Percentiles rank a stretch among this genome's conserved stretches.
Conservation (phyloP, 2,888 invertebrate genomes). For the Dolichomitus sp. region DNA sequence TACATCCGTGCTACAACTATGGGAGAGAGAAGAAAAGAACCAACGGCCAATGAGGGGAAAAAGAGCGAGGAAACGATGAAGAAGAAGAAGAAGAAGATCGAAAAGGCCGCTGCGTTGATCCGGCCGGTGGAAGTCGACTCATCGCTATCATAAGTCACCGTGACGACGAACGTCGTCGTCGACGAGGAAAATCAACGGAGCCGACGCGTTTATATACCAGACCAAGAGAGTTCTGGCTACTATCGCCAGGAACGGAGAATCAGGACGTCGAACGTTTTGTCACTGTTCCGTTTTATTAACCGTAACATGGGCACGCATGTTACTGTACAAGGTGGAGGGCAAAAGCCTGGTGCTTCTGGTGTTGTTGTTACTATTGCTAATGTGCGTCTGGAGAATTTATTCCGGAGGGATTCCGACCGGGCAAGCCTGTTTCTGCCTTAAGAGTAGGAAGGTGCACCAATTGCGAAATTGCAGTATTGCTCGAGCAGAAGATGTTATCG, state of each 20-base stretch:
- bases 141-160: slow-evolving; percentile 68
- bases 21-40: slow-evolving; percentile 4
- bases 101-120: slow-evolving; percentile 40
- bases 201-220: slow-evolving; percentile 1
- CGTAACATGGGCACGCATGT: slow-evolving; percentile 21
- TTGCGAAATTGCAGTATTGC: not conserved
- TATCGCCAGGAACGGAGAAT: slow-evolving; percentile 48
- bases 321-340: not conserved
- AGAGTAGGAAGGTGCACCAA: not conserved
- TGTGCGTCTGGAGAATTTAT: slow-evolving; percentile 27
- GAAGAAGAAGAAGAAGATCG: slow-evolving; percentile 12
- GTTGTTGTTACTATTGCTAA: slow-evolving; percentile 23
- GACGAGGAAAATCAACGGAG: slow-evolving; percentile 24
- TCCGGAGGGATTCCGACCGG: not conserved
- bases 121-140: slow-evolving; percentile 57
- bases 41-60: not conserved
- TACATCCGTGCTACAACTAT: not conserved
- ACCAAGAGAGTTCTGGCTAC: slow-evolving; percentile 21
- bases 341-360: not conserved
- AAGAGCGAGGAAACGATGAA: slow-evolving; percentile 30
- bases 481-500: not conserved
- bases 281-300: slow-evolving; percentile 52
- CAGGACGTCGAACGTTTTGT: slow-evolving; percentile 61
- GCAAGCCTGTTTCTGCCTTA: not conserved
- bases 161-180: slow-evolving; percentile 44